phyloP scores from a whole-genome alignment of 2,113 vertebrate species.

The Genyomyrus donnyi region DNA sequence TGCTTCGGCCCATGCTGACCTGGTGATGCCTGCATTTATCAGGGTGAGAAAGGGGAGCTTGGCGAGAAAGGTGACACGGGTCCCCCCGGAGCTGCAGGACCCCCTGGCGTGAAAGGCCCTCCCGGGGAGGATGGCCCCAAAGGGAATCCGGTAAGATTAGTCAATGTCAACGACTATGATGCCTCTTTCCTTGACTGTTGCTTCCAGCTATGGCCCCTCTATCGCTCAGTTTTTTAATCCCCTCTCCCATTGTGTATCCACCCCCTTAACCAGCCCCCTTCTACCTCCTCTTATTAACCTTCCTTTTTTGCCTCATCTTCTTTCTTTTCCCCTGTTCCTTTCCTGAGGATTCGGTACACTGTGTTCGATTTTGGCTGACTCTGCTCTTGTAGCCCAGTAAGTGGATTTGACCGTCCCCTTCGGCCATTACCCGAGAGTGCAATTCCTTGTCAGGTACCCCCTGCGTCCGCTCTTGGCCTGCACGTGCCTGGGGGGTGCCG shows the following conservation, averaged over 20 bases:
- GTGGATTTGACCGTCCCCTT: neutral
- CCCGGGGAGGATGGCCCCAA: conserved; percentile 85
- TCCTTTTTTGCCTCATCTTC: neutral
- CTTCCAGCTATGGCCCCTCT: neutral
- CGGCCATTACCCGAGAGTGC: neutral
- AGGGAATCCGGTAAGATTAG: conserved; percentile 68
- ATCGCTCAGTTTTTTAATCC: neutral
- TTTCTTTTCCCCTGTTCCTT: neutral
- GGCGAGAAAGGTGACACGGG: conserved; percentile 86
- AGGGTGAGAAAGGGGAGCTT: conserved; percentile 75
- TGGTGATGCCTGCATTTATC: neutral
- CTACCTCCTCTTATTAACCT: neutral
- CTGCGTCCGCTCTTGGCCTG: neutral
- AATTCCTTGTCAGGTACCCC: neutral
- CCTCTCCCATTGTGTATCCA: neutral
- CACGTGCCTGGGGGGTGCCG: neutral
- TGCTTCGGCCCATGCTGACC: neutral
- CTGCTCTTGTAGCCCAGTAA: neutral
- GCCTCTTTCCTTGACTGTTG: neutral
- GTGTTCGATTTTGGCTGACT: neutral
- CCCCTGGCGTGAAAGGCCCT: conserved; percentile 72
- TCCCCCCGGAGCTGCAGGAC: conserved; percentile 69
- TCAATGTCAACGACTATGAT: neutral
- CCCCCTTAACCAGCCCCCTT: neutral
- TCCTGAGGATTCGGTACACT: neutral